Evolutionary conservation across 2,797 vertebrate genomes (phyloP), one percentile per base, ranked within the genome.

Genomic region (Odontamblyopus lacepedii): DNA sequence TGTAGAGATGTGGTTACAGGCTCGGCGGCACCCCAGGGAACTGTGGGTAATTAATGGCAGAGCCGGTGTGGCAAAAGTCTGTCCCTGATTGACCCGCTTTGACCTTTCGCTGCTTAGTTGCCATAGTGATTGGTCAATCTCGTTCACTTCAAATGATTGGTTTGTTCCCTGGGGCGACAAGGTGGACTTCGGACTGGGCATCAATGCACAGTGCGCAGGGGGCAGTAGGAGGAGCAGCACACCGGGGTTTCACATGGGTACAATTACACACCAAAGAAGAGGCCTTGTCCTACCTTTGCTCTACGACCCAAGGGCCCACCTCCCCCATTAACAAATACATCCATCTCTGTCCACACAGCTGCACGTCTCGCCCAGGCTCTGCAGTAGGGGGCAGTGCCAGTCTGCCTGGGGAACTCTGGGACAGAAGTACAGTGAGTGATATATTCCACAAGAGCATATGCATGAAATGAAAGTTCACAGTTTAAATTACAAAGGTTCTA

Each of bases 21-120:
- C 53, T 68, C 68, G 83, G 71, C 23, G 4, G 16, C 27, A 87
- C 89, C 87, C 84, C 71, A 30, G 85, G 91, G 89, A 85, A 83
- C 77, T 77, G 55, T 84, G 81, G 84, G 83, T 90, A 91, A 92
- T 92, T 92, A 88, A 92, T 90, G 85, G 85, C 91, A 91, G 91
- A 87, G 71, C 67, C 23, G 35, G 64, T 83, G 84, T 89, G 84
- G 84, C 75, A 85, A 69, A 67, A 85, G 69, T 88, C 87, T 92
- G 88, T 86, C 81, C 87, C 83, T 79, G 81, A 90, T 91, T 93
- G 91, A 92, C 88, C 89, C 18, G 23, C 35, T 80, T 69, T 91
- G 88, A 93, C 92, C 92, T 85, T 65, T 76, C 26, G 1, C 53
- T 35, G 80, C 78, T 87, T 82, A 76, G 89, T 90, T 83, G 70